A percentile compares a stretch with the other conserved stretches of the same genome.
These are phyloP conservation scores for Thaumetopoea pityocampa DNA, from an alignment of 1,140 invertebrate species.

Conservation along the genomic window DNA sequence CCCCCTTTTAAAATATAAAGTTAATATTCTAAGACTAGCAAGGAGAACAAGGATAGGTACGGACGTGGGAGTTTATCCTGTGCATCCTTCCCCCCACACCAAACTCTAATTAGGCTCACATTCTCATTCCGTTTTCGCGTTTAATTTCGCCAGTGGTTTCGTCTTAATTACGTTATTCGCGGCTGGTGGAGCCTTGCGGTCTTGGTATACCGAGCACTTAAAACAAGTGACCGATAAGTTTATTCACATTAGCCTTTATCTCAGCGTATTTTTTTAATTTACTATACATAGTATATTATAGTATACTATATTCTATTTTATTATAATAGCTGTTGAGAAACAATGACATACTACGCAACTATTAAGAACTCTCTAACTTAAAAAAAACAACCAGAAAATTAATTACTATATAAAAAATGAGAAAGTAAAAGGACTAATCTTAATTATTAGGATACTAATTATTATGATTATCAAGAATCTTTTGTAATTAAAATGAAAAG, in stretches of 20 bases:
- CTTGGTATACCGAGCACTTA: constrained; percentile 22
- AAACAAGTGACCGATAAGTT: constrained; percentile 34
- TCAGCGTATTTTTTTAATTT: constrained; percentile 6
- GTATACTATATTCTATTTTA: too few species aligned
- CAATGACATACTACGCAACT: too few species aligned
- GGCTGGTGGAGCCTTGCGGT: constrained; percentile 25
- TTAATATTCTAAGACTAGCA: not conserved
- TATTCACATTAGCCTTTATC: constrained; percentile 20
- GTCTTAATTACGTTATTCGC: constrained; percentile 74
- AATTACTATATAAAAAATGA: too few species aligned
- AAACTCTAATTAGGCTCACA: constrained; percentile 75
- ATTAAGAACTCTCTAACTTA: too few species aligned
- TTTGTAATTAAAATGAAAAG: too few species aligned
- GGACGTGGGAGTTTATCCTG: constrained; percentile 19
- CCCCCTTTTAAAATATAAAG: too few species aligned
- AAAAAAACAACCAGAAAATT: too few species aligned
- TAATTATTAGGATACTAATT: too few species aligned
- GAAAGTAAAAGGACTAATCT: too few species aligned
- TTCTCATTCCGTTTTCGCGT: constrained; percentile 76
- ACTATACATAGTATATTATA: too few species aligned
- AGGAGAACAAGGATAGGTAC: constrained; percentile 7
- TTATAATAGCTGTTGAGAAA: too few species aligned
- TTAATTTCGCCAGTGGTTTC: constrained; percentile 74
- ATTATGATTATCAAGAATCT: too few species aligned
- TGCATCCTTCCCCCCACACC: constrained; percentile 46